Evolutionary conservation across 2,888 invertebrate species (phyloP), one percentile per base, ranked within the genome.

Genomic region (Galerucella nymphaeae): DNA sequence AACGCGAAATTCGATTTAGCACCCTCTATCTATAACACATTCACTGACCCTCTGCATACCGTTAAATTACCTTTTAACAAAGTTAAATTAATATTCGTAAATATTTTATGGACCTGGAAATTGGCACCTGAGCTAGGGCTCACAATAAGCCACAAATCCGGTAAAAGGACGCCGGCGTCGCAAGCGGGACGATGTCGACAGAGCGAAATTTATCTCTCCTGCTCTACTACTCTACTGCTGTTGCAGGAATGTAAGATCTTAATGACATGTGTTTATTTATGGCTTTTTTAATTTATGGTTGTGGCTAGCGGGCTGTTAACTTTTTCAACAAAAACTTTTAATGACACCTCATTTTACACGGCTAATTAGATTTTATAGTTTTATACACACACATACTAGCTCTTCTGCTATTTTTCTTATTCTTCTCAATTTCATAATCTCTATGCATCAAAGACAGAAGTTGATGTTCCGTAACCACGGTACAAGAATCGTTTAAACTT

Each of bases 61-160:
- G 66, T 50, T 30, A 69, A 74, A 76, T 74, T 76, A 74, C 72
- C 76, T 68, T 74, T 73, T 74, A 74, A 76, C 76, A 70, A 74
- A 74, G 76, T 73, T 76, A 73, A 74, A 76, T 76, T 76, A 76
- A 73, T 76, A 76, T 69, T 72, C 72, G 67, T 76, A 76, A 76
- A 76, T 76, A 76, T 74, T 76, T 74, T 73, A 76, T 76, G 69
- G 23, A 59, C 70, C 53, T 74, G 74, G 63, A 75, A 73, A 75
- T 75, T 72, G 75, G 70, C 70, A 73, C 67, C 70, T 73, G 73
- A 68, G 71, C 61, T 64, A 59, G 61, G 72, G 72, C 61, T 68
- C 59, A 68, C 59, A 72, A 65, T 62, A 72, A 69, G 53, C 68
- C 65, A 61, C 65, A 64, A 68, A 69, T 59, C 65, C 65, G 58